Conservation (phyloP, 2,113 vertebrate genomes). For the Archilochus colubris region DNA sequence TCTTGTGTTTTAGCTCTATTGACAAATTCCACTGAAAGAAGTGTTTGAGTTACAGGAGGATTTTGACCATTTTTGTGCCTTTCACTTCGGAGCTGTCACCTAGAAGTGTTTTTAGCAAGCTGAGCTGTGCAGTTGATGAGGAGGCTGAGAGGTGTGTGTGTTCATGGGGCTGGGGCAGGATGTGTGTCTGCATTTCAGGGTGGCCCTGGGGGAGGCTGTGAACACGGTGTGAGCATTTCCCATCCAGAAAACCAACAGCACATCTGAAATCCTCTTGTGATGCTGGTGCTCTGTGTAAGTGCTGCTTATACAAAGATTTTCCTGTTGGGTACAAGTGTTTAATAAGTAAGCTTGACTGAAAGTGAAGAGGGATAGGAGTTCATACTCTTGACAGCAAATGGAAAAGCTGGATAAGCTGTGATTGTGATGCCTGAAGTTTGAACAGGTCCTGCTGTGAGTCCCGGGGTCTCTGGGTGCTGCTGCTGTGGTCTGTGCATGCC, state of each 20-base stretch:
- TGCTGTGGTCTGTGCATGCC: neutral
- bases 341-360: conserved; percentile 15
- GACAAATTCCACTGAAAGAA: neutral
- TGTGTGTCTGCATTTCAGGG: rapidly evolving
- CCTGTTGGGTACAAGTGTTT: conserved; percentile 6
- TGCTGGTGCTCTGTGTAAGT: neutral
- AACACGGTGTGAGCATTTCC: neutral
- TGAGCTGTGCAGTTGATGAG: neutral
- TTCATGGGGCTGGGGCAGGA: neutral
- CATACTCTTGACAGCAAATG: neutral
- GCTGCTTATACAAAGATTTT: conserved; percentile 13
- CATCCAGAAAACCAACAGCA: neutral
- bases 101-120: neutral
- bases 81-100: neutral
- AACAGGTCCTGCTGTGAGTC: neutral
- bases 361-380: neutral
- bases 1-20: rapidly evolving
- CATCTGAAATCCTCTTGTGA: conserved; percentile 1
- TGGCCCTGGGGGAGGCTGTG: neutral
- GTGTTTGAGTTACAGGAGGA: neutral
- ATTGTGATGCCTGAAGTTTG: conserved; percentile 23
- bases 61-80: neutral
- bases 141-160: neutral
- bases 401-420: conserved; percentile 1
- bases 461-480: neutral